These are phyloP conservation scores for Ochotona curzoniae DNA, from an alignment of 2,113 vertebrate genomes.

Conservation along the genomic window DNA sequence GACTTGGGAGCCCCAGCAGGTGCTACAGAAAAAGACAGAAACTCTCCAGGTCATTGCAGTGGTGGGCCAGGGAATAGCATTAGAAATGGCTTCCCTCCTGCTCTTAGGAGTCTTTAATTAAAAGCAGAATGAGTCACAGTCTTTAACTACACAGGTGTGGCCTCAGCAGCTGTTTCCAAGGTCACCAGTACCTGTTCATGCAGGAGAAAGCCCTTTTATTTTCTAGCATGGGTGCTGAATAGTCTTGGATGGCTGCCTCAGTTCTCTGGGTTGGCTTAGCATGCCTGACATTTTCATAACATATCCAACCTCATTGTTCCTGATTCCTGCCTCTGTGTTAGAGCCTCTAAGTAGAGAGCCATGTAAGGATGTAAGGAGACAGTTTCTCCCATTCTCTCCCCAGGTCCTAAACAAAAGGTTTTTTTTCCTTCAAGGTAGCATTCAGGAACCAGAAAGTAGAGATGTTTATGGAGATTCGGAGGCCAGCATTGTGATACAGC, in stretches of 20 bases:
- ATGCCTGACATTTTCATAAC: constrained; percentile 39
- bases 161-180: not conserved
- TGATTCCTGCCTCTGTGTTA: not conserved
- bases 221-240: not conserved
- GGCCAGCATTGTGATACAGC: no score
- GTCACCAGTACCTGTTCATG: not conserved
- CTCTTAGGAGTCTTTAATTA: not conserved
- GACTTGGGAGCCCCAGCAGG: not conserved
- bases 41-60: not conserved
- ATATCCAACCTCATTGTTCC: not conserved
- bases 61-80: not conserved
- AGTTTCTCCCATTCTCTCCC: not conserved
- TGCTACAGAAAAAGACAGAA: not conserved
- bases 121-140: not conserved
- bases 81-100: not conserved
- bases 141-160: not conserved
- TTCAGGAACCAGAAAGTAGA: not conserved
- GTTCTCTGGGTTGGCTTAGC: not conserved
- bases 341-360: not conserved
- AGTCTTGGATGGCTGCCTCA: constrained; percentile 1
- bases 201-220: constrained; percentile 55
- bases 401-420: not conserved
- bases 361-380: not conserved
- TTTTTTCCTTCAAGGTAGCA: not conserved
- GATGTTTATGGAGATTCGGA: not conserved